Conservation (phyloP, 2,888 invertebrate genomes). For the Chalcosyrphus nemorum region DNA sequence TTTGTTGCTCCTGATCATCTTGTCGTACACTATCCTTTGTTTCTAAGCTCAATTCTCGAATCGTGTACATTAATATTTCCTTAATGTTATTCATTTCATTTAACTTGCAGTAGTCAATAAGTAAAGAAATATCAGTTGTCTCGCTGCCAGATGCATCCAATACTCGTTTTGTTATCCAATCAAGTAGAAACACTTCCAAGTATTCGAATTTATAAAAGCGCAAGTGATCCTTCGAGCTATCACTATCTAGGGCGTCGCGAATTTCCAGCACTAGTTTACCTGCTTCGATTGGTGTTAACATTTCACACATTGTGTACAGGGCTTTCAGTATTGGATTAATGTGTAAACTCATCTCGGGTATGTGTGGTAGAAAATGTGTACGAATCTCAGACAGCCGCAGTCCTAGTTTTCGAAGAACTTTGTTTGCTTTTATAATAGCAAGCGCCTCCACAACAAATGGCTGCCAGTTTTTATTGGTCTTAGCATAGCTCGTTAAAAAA, state of each 20-base stretch:
- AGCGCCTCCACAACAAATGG: slow-evolving; percentile 83
- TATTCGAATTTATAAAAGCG: slow-evolving; percentile 77
- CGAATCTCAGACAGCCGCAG: slow-evolving; percentile 77
- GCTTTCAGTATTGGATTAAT: slow-evolving; percentile 82
- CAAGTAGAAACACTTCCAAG: slow-evolving; percentile 79
- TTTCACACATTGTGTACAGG: slow-evolving; percentile 82
- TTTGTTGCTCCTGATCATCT: background rate
- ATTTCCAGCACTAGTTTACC: slow-evolving; percentile 75
- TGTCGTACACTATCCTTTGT: background rate
- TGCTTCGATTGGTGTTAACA: slow-evolving; percentile 78
- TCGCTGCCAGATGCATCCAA: slow-evolving; percentile 74
- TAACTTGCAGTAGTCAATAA: slow-evolving; percentile 78
- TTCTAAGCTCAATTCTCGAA: slow-evolving; percentile 68
- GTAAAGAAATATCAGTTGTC: slow-evolving; percentile 77
- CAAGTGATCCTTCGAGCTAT: slow-evolving; percentile 73
- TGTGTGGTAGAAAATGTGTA: slow-evolving; percentile 79
- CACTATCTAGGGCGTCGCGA: slow-evolving; percentile 71
- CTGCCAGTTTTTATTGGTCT: slow-evolving; percentile 80
- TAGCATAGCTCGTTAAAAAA: slow-evolving; percentile 77
- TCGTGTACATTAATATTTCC: slow-evolving; percentile 75
- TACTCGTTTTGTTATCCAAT: slow-evolving; percentile 79
- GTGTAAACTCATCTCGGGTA: slow-evolving; percentile 78
- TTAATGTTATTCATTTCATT: slow-evolving; percentile 76
- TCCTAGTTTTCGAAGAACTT: slow-evolving; percentile 81
- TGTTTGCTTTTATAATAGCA: slow-evolving; percentile 81